Conservation (phyloP, 1,140 invertebrate genomes). For the Tachypleus tridentatus region DNA sequence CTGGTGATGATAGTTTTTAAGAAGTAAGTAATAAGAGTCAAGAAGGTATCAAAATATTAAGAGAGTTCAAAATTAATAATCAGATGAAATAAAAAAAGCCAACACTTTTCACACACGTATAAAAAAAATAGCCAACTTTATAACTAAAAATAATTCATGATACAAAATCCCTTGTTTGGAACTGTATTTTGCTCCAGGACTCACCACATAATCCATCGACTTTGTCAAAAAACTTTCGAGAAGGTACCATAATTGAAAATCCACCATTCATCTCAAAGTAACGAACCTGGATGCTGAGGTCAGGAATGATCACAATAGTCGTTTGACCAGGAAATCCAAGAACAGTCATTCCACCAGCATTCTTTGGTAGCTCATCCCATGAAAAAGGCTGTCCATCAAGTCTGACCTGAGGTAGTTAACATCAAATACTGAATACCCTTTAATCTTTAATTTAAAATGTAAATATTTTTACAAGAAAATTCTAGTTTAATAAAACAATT, state of each 20-base stretch:
- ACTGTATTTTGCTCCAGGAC: background rate
- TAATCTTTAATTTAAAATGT: background rate
- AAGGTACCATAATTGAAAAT: constrained; percentile 51
- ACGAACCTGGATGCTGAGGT: constrained; percentile 27
- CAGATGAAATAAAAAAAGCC: too few relatives aligned
- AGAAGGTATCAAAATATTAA: too few relatives aligned
- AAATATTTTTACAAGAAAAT: background rate
- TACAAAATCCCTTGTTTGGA: too few relatives aligned
- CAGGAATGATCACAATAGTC: constrained; percentile 25
- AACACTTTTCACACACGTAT: too few relatives aligned
- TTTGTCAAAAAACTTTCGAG: constrained; percentile 52
- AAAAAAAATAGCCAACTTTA: too few relatives aligned
- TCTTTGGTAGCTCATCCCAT: constrained; percentile 13
- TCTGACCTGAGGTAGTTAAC: background rate
- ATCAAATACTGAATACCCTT: background rate
- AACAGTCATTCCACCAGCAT: constrained; percentile 7
- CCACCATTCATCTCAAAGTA: constrained; percentile 32
- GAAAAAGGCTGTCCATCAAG: constrained; percentile 5
- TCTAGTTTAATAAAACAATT: background rate
- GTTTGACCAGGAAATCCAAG: constrained; percentile 17
- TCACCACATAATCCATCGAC: constrained; percentile 66
- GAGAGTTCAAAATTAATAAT: too few relatives aligned
- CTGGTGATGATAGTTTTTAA: too few relatives aligned
- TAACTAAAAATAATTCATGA: too few relatives aligned
- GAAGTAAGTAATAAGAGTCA: too few relatives aligned